phyloP scores from a whole-genome alignment of 2,797 vertebrate species.

The Micromesistius poutassou region DNA sequence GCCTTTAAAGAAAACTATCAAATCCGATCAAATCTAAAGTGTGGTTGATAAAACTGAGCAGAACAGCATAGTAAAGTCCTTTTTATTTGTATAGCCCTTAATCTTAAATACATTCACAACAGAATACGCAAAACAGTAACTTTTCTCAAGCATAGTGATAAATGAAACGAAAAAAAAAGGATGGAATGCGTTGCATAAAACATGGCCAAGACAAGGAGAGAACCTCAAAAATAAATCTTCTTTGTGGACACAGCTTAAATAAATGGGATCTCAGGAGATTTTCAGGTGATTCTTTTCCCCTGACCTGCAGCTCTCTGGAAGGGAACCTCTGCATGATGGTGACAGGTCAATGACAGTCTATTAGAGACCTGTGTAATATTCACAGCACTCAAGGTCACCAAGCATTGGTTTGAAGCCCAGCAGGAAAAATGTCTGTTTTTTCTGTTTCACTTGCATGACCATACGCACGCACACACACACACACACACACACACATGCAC shows the following conservation, averaged over 20 bases:
- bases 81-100: too few relatives aligned
- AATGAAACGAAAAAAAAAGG: not conserved
- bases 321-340: slow-evolving; percentile 23
- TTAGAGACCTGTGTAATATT: slow-evolving; percentile 26
- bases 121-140: not conserved
- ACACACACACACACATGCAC: not conserved
- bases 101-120: too few relatives aligned
- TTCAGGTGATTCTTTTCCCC: slow-evolving; percentile 10
- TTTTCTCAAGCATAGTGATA: not conserved
- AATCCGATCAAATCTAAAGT: not conserved
- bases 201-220: not conserved
- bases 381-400: slow-evolving; percentile 29
- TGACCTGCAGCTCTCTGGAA: slow-evolving; percentile 19
- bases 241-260: not conserved
- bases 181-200: not conserved
- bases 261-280: not conserved
- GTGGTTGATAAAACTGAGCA: not conserved
- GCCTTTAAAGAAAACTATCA: too few relatives aligned
- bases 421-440: not conserved
- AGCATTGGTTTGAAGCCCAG: not conserved
- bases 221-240: not conserved
- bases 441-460: not conserved
- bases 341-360: slow-evolving; percentile 38
- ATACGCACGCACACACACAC: slow-evolving; percentile 3
- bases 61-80: not conserved